Percentiles rank a stretch among this genome's conserved stretches.
Evolutionary conservation across 2,888 invertebrate genomes (phyloP).

Genomic region (Abrostola triplasia): DNA sequence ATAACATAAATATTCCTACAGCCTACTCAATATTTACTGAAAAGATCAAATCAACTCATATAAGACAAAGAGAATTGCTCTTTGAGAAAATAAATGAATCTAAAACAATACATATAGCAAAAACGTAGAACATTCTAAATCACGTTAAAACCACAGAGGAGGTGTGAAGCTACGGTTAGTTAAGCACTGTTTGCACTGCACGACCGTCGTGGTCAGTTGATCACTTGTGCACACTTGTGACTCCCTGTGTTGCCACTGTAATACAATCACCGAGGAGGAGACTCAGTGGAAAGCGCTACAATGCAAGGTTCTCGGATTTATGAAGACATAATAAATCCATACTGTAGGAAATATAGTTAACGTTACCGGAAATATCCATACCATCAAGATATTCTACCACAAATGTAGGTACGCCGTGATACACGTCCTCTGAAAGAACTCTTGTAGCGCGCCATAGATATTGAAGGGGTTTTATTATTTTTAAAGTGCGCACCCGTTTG

Average conservation of each 20-base stretch:
- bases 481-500: constrained; percentile 88
- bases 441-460: constrained; percentile 60
- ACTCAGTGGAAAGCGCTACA: constrained; percentile 37
- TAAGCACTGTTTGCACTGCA: constrained; percentile 74
- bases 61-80: too few relatives aligned
- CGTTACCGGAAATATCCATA: constrained; percentile 27
- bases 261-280: constrained; percentile 70
- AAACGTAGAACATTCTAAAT: constrained; percentile 25
- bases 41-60: too few relatives aligned
- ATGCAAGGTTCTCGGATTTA: constrained; percentile 2
- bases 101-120: neutral
- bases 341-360: neutral
- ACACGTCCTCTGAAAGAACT: constrained; percentile 35
- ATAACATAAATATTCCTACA: too few relatives aligned
- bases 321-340: neutral
- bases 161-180: constrained; percentile 78
- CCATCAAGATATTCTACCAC: constrained; percentile 14
- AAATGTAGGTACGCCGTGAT: constrained; percentile 13
- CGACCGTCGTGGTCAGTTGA: constrained; percentile 75
- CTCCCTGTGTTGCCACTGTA: constrained; percentile 64
- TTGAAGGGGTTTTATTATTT: constrained; percentile 87
- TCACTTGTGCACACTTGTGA: constrained; percentile 75
- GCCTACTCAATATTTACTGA: too few relatives aligned
- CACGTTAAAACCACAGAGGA: constrained; percentile 37
- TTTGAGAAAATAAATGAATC: neutral